A percentile compares a stretch with the other conserved stretches of the same genome.
These are phyloP conservation scores for Tetrax tetrax DNA, from an alignment of 2,113 vertebrate genomes.

Conservation along the genomic window DNA sequence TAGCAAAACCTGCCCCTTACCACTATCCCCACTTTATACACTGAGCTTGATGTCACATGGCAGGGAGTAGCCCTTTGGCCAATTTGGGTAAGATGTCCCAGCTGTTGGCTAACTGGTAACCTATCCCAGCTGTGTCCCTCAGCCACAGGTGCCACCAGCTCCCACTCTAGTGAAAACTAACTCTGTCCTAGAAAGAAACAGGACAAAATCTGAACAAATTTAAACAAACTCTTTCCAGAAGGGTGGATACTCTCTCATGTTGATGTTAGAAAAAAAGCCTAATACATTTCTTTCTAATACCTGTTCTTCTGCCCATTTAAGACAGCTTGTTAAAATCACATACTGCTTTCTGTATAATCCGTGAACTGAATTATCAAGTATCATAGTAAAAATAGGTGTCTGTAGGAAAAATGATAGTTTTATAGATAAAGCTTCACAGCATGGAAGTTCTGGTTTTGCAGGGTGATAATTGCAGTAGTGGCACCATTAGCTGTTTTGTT, in stretches of 20 bases:
- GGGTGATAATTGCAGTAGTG: background rate
- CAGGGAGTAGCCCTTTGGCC: too few relatives aligned
- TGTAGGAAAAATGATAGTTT: background rate
- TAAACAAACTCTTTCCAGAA: constrained; percentile 5
- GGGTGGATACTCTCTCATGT: background rate
- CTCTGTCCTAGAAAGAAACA: too few relatives aligned
- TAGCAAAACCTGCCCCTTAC: too few relatives aligned
- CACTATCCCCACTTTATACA: too few relatives aligned
- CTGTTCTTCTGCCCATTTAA: background rate
- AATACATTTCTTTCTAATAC: background rate
- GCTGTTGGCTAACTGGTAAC: too few relatives aligned
- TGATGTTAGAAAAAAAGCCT: background rate
- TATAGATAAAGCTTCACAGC: background rate
- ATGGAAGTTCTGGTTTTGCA: background rate
- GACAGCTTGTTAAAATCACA: background rate
- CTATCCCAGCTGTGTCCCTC: too few relatives aligned
- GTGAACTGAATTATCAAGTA: background rate
- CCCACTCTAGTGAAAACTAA: too few relatives aligned
- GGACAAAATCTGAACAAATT: background rate
- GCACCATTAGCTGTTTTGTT: background rate
- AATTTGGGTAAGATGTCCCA: too few relatives aligned
- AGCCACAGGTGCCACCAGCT: too few relatives aligned
- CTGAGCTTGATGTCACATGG: too few relatives aligned
- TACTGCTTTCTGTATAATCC: background rate
- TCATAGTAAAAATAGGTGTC: background rate